A percentile compares a stretch with the other conserved stretches of the same genome.
phyloP scores from a whole-genome alignment of 1,140 invertebrate genomes.

The Meteorus sp. region DNA sequence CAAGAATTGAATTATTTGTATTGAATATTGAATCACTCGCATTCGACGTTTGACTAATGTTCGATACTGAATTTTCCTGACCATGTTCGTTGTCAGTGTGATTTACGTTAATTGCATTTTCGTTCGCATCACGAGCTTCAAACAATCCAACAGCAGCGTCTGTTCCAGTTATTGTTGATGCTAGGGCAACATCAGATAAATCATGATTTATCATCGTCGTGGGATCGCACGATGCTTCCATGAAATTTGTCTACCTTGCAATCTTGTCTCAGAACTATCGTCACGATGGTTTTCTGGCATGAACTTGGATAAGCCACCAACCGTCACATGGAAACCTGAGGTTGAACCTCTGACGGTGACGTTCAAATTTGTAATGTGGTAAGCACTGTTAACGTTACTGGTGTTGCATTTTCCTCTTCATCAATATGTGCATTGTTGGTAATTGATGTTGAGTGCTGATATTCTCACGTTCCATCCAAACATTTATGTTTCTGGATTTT shows the following conservation, averaged over 20 bases:
- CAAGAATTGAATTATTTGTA: too few species aligned
- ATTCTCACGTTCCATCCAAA: not conserved
- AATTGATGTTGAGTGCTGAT: not conserved
- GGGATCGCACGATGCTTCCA: not conserved
- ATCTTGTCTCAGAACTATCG: not conserved
- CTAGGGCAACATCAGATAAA: conserved; percentile 10
- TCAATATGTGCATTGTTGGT: conserved; percentile 13
- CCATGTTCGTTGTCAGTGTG: conserved; percentile 18
- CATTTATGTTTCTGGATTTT: too few species aligned
- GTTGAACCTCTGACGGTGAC: too few species aligned
- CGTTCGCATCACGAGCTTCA: not conserved
- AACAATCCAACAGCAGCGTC: not conserved
- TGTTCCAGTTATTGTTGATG: too few species aligned
- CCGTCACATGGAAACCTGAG: too few species aligned
- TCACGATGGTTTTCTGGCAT: not conserved
- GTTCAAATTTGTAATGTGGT: conserved; percentile 24
- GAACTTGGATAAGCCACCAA: too few species aligned
- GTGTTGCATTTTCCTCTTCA: conserved; percentile 11
- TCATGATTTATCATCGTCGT: not conserved
- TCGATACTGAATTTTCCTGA: too few species aligned
- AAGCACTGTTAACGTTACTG: conserved; percentile 18
- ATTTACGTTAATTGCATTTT: conserved; percentile 14
- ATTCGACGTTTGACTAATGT: too few species aligned
- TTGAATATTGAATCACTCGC: too few species aligned
- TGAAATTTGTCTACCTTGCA: not conserved